Evolutionary conservation across 64 coral and sea anemone species (phyloP).

Genomic region (Catalaphyllia jardinei): DNA sequence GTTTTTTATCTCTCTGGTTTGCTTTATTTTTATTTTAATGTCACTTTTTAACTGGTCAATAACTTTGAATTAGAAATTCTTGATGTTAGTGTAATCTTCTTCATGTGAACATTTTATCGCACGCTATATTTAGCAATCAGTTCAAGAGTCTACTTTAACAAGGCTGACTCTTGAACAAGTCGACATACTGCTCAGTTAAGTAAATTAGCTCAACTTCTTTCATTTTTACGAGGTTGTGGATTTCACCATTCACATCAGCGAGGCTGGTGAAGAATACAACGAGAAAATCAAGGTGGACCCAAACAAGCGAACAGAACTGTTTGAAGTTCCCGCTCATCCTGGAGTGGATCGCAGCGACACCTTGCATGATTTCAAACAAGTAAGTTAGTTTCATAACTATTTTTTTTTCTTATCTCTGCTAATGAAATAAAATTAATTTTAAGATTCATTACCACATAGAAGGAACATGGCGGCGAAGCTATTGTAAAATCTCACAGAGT

Average conservation of each 20-base stretch:
- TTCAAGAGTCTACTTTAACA: no score
- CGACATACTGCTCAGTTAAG: no score
- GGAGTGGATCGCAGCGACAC: constrained; percentile 24
- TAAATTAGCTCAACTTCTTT: no score
- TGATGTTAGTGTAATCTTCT: no score
- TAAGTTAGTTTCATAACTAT: not conserved
- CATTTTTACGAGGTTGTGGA: not conserved
- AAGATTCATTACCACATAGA: not conserved
- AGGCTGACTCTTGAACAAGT: no score
- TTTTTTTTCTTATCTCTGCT: not conserved
- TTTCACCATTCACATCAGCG: not conserved
- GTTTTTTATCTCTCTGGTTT: no score
- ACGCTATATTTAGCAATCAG: no score
- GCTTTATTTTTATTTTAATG: no score
- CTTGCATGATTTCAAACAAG: constrained; percentile 14
- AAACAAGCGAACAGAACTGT: constrained; percentile 8
- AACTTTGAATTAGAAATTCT: no score
- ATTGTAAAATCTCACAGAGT: no score
- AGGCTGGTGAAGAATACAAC: not conserved
- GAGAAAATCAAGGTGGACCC: constrained; percentile 13
- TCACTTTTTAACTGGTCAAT: no score
- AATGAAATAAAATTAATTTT: not conserved
- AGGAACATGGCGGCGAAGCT: not conserved
- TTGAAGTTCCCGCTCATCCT: constrained; percentile 23
- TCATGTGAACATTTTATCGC: no score